A percentile compares a stretch with the other conserved stretches of the same genome.
phyloP scores from a whole-genome alignment of 2,113 vertebrate species.

The Peromyscus leucopus region DNA sequence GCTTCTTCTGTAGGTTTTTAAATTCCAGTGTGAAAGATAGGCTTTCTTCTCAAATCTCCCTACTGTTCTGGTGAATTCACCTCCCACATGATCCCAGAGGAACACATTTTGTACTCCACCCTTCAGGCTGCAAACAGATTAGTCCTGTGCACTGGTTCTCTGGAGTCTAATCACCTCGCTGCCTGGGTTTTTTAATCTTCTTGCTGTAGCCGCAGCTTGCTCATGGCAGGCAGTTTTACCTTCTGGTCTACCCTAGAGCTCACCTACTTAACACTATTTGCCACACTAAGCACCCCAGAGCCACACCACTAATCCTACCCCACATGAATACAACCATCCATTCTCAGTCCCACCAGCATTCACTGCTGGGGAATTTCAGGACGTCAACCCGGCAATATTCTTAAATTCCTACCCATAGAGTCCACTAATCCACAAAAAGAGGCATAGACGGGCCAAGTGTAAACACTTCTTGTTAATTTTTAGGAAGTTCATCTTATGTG shows the following conservation, averaged over 20 bases:
- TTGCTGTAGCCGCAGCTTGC: background rate
- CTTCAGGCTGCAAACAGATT: constrained; percentile 49
- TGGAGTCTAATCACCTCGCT: constrained; percentile 15
- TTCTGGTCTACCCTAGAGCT: constrained; percentile 35
- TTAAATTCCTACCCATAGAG: constrained; percentile 16
- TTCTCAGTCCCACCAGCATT: constrained; percentile 15
- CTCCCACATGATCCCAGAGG: constrained; percentile 6
- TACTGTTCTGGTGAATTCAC: constrained; percentile 56
- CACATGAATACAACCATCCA: background rate
- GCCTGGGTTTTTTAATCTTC: constrained; percentile 66
- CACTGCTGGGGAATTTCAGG: constrained; percentile 30
- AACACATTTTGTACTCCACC: background rate
- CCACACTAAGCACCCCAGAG: background rate
- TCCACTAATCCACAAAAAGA: constrained; percentile 18
- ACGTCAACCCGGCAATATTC: constrained; percentile 27
- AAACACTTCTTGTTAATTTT: constrained; percentile 40
- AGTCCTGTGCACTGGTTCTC: constrained; percentile 40
- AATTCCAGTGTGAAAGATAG: constrained; percentile 64
- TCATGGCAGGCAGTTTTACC: background rate
- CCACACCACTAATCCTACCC: background rate
- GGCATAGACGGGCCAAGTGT: background rate
- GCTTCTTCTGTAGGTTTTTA: constrained; percentile 50
- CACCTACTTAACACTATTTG: background rate
- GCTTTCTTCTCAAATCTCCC: constrained; percentile 67
- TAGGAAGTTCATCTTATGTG: constrained; percentile 38